Evolutionary conservation across 2,113 vertebrate species (phyloP).

Genomic region (Callopanchax toddi): DNA sequence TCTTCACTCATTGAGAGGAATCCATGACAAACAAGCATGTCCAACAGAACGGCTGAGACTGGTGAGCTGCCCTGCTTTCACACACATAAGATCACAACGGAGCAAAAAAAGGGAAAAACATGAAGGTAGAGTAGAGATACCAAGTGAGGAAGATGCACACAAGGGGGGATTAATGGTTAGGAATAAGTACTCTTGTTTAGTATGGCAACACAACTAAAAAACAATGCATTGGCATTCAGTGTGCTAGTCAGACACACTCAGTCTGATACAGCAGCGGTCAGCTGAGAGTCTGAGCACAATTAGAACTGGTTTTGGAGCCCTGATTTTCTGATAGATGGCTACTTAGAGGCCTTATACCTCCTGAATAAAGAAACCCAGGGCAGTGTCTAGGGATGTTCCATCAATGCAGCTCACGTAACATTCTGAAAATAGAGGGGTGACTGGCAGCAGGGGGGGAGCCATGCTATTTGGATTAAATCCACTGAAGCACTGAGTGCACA

Average conservation of each 20-base stretch:
- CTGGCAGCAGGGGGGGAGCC: constrained; percentile 36
- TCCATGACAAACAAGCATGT: constrained; percentile 69
- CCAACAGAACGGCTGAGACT: constrained; percentile 35
- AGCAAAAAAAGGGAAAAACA: background rate
- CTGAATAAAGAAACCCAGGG: constrained; percentile 67
- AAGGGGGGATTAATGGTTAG: constrained; percentile 23
- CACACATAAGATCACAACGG: constrained; percentile 13
- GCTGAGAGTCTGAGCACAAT: constrained; percentile 67
- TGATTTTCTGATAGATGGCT: constrained; percentile 75
- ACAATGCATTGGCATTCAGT: constrained; percentile 64
- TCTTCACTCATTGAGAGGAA: constrained; percentile 43
- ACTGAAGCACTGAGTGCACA: constrained; percentile 52
- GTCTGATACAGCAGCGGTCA: constrained; percentile 60
- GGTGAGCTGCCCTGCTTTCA: constrained; percentile 46
- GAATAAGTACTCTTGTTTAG: too few species aligned
- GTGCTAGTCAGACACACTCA: constrained; percentile 62
- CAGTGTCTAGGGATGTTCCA: constrained; percentile 55
- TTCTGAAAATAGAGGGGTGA: constrained; percentile 62
- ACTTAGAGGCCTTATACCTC: constrained; percentile 62
- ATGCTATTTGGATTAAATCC: constrained; percentile 73
- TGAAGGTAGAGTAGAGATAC: constrained; percentile 27
- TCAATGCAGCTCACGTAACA: constrained; percentile 73
- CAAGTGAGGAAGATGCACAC: constrained; percentile 11
- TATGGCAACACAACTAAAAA: constrained; percentile 38
- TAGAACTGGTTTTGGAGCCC: constrained; percentile 69